These are phyloP conservation scores for Cheilosia scutellata DNA, from an alignment of 2,888 invertebrate genomes.

Conservation along the genomic window DNA sequence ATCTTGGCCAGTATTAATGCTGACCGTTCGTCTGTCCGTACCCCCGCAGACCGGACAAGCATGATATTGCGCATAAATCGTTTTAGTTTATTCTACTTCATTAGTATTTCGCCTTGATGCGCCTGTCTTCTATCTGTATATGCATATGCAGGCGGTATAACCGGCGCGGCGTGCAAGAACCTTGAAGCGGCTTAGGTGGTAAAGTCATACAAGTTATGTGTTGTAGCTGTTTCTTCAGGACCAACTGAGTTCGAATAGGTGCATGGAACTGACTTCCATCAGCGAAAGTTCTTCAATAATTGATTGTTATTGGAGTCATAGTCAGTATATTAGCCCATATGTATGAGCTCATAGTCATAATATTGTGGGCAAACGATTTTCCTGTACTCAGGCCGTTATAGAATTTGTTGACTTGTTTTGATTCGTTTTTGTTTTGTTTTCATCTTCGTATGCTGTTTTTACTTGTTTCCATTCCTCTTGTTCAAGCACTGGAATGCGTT, in stretches of 20 bases:
- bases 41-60: neutral
- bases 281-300: conserved; percentile 40
- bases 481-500: conserved; percentile 41
- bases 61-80: neutral
- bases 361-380: conserved; percentile 26
- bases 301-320: neutral
- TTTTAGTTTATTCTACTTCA: conserved; percentile 8
- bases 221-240: conserved; percentile 8
- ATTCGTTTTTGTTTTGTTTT: conserved; percentile 58
- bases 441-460: conserved; percentile 45
- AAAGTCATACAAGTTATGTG: conserved; percentile 11
- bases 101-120: conserved; percentile 8
- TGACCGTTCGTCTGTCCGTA: neutral
- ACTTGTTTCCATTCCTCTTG: conserved; percentile 20
- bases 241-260: neutral
- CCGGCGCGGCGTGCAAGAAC: conserved; percentile 36
- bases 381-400: neutral
- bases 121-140: conserved; percentile 1
- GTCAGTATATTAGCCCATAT: neutral
- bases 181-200: conserved; percentile 41
- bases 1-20: neutral
- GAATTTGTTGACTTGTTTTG: conserved; percentile 71
- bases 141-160: conserved; percentile 14
- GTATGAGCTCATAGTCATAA: conserved; percentile 60
- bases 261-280: neutral